phyloP scores from a whole-genome alignment of 2,113 vertebrate genomes.

The Monopterus albus region DNA sequence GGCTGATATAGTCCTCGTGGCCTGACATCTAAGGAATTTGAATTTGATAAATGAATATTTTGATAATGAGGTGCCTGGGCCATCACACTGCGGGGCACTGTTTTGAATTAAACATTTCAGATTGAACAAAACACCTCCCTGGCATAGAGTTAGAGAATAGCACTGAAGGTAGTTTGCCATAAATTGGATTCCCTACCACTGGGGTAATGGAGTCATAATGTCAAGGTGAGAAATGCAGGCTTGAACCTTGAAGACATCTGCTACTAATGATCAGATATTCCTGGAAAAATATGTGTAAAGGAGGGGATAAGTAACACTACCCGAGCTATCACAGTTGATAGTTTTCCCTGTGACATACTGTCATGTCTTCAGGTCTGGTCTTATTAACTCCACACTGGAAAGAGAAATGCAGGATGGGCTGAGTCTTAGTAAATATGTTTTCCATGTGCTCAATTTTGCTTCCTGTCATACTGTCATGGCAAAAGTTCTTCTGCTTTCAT shows the following conservation, averaged over 20 bases:
- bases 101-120: slow-evolving; percentile 52
- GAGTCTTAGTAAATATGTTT: background rate
- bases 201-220: slow-evolving; percentile 41
- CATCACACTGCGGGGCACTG: slow-evolving; percentile 34
- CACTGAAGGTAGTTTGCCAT: slow-evolving; percentile 35
- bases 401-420: slow-evolving; percentile 1
- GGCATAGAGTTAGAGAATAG: slow-evolving; percentile 9
- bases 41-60: slow-evolving; percentile 54
- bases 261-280: slow-evolving; percentile 65
- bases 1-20: slow-evolving; percentile 17
- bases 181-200: slow-evolving; percentile 31
- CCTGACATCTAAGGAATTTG: slow-evolving; percentile 51
- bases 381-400: slow-evolving; percentile 36
- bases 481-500: background rate
- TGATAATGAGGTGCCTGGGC: slow-evolving; percentile 55
- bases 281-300: slow-evolving; percentile 43
- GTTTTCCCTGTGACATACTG: slow-evolving; percentile 27
- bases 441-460: background rate
- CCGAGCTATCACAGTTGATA: slow-evolving; percentile 48
- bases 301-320: slow-evolving; percentile 42
- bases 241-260: slow-evolving; percentile 48
- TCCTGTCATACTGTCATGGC: background rate
- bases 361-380: slow-evolving; percentile 11
- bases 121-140: slow-evolving; percentile 40
- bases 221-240: slow-evolving; percentile 65